Evolutionary conservation across 2,888 invertebrate species (phyloP), one percentile per base, ranked within the genome.

Genomic region (Euzophera pinguis): DNA sequence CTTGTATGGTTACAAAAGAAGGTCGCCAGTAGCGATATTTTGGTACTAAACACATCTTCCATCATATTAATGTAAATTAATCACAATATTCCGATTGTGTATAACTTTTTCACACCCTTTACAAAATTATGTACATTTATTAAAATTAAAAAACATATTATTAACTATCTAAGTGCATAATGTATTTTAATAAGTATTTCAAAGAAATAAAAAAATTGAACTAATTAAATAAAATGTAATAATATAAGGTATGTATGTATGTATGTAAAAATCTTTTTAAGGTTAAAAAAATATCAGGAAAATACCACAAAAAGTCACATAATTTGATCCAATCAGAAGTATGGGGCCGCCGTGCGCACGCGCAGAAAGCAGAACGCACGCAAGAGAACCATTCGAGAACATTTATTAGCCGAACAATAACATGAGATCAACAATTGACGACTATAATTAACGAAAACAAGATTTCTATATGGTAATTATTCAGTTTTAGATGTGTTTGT

Each of bases 341-440:
- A 58, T 57, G 61, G 59, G 59, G 59, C 55, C 38, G 47, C 43
- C 43, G 58, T 56, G 48, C 58, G 53, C 51, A 59, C 29, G 71
- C 55, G 65, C 70, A 82, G 84, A 84, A 84, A 84, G 84, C 82
- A 82, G 62, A 57, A 75, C 82, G 58, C 76, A 77, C 74, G 77
- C 77, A 60, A 70, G 51, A 43, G 49, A 43, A 10, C 48, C 17
- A 27, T 47, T 53, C 60, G 59, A 63, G 47, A 61, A 56, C 53
- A 54, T 59, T 58, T 50, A 50, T 53, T 35, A 35, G 52, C 48
- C 43, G 52, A 51, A 57, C 59, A 53, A 38, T 34, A 47, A 60
- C 58, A 58, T 59, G 48, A 47, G 17, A 47, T 47, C 54, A 54
- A 56, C 34, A 16, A 43, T 47, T 35, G 12, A 47, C 17, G 38